Conservation (phyloP, 2,797 vertebrate species). For the Gila robusta region DNA sequence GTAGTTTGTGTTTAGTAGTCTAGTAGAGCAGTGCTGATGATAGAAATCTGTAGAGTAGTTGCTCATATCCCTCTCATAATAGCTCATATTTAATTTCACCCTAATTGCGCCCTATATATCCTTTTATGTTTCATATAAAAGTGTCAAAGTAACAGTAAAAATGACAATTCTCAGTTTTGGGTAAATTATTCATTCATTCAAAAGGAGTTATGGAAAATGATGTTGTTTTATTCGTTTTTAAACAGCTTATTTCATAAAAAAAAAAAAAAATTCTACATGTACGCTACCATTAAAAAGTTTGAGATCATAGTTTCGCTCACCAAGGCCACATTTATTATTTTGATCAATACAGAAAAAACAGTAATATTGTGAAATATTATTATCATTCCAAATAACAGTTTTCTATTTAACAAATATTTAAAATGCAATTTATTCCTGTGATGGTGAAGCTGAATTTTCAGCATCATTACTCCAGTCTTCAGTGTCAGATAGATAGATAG, state of each 20-base stretch:
- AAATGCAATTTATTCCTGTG: neutral
- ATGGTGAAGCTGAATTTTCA: neutral
- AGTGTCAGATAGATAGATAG: no score
- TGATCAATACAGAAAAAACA: neutral
- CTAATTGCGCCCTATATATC: no score
- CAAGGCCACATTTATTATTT: neutral
- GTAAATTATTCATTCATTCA: neutral
- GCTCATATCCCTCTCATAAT: neutral
- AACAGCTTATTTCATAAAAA: neutral
- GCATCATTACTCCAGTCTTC: neutral
- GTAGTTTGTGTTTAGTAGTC: constrained; percentile 43
- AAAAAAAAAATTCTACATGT: no score
- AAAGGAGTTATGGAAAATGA: neutral
- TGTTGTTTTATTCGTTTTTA: neutral
- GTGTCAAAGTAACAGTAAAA: neutral
- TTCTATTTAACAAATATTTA: neutral
- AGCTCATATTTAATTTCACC: neutral
- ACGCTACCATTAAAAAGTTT: neutral
- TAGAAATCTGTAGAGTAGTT: constrained; percentile 1
- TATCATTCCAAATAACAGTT: neutral
- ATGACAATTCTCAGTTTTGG: neutral
- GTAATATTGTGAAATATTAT: neutral
- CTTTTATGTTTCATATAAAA: neutral
- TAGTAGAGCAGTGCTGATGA: neutral
- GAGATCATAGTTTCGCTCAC: neutral